These are phyloP conservation scores for Erannis defoliaria DNA, from an alignment of 2,888 invertebrate genomes.

Conservation along the genomic window DNA sequence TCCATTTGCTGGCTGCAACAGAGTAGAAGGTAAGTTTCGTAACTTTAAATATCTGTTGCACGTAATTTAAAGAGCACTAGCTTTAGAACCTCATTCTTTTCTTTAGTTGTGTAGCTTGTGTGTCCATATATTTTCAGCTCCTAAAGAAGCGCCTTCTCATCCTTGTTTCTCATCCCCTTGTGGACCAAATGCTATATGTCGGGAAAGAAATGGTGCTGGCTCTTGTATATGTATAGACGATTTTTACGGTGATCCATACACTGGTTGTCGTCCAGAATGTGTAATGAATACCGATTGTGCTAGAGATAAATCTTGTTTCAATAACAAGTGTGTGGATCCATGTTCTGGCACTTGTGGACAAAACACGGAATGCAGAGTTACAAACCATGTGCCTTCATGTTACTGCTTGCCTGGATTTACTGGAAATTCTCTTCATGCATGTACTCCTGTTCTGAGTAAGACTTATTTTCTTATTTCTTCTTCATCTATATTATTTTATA, in stretches of 20 bases:
- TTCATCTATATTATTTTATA: slow-evolving; percentile 54
- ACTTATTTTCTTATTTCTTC: slow-evolving; percentile 71
- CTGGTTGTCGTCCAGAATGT: slow-evolving; percentile 93
- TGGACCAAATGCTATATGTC: slow-evolving; percentile 92
- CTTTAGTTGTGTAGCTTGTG: slow-evolving; percentile 31
- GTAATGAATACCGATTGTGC: slow-evolving; percentile 92
- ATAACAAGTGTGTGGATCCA: slow-evolving; percentile 92
- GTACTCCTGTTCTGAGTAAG: slow-evolving; percentile 88
- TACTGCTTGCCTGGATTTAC: slow-evolving; percentile 90
- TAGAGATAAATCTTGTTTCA: slow-evolving; percentile 90
- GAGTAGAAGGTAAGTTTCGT: slow-evolving; percentile 82
- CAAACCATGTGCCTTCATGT: slow-evolving; percentile 92
- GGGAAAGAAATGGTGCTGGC: slow-evolving; percentile 91
- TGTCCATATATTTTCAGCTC: slow-evolving; percentile 73
- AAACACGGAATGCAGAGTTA: slow-evolving; percentile 91
- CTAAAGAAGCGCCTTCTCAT: slow-evolving; percentile 87
- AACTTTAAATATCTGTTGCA: slow-evolving; percentile 23
- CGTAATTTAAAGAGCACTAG: slow-evolving; percentile 38
- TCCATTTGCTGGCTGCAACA: slow-evolving; percentile 91
- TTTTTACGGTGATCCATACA: slow-evolving; percentile 92
- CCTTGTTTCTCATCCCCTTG: slow-evolving; percentile 93
- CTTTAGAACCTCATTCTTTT: slow-evolving; percentile 40
- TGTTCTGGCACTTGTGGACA: slow-evolving; percentile 92
- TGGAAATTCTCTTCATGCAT: slow-evolving; percentile 90
- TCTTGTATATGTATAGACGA: slow-evolving; percentile 91